Conservation (phyloP, 1,140 invertebrate genomes). For the Mylabris phalerata region DNA sequence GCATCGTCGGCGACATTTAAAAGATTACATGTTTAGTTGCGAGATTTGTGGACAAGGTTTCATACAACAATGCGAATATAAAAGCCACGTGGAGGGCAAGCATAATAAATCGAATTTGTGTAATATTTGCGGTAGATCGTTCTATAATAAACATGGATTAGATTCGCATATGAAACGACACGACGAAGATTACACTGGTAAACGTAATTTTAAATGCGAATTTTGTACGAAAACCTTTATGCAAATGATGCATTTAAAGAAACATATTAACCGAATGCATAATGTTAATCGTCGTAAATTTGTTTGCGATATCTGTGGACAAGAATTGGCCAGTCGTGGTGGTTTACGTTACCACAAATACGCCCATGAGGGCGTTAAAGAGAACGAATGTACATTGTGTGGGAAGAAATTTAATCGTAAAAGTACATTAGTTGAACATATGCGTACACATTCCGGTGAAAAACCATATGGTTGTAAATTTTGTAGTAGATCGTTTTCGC, state of each 20-base stretch:
- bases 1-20: no score
- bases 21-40: no score
- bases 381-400: constrained; percentile 32
- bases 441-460: constrained; percentile 28
- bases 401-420: constrained; percentile 34
- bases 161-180: background rate
- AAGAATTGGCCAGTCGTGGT: constrained; percentile 1
- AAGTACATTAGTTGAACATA: constrained; percentile 32
- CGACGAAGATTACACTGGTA: no score
- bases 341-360: background rate
- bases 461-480: constrained; percentile 41
- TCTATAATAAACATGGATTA: background rate
- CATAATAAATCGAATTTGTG: background rate
- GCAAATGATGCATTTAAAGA: no score
- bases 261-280: no score
- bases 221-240: no score
- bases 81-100: no score
- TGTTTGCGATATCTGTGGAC: constrained; percentile 4
- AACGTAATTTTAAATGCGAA: no score
- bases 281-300: background rate
- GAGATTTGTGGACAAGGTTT: no score
- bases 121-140: constrained; percentile 1
- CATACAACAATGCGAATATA: no score
- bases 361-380: constrained; percentile 6
- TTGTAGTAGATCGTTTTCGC: constrained; percentile 42